Evolutionary conservation across 2,888 invertebrate genomes (phyloP).

Genomic region (Gibbula magus): DNA sequence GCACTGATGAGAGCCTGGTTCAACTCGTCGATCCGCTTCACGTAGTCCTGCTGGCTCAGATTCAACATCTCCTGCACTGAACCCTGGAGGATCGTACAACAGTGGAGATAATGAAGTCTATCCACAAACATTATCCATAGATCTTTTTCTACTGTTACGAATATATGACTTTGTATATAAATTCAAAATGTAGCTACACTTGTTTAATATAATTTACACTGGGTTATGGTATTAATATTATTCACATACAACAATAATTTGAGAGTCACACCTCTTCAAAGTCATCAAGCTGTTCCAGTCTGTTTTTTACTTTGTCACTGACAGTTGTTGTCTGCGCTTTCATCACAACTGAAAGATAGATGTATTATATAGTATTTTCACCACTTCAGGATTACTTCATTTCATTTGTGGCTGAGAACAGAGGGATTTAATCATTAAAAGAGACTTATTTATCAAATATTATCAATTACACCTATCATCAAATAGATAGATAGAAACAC

Average conservation of each 20-base stretch:
- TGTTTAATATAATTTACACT: too few species aligned
- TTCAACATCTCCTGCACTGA: conserved; percentile 88
- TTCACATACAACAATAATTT: too few species aligned
- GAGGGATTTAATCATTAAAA: too few species aligned
- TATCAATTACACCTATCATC: not conserved
- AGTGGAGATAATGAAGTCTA: not conserved
- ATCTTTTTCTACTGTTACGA: not conserved
- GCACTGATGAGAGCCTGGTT: conserved; percentile 92
- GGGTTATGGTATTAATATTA: too few species aligned
- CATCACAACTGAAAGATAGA: conserved; percentile 80
- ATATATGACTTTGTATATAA: too few species aligned
- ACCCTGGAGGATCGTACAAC: conserved; percentile 62
- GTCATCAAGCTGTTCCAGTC: conserved; percentile 94
- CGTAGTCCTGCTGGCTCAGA: conserved; percentile 94
- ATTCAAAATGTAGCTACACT: too few species aligned
- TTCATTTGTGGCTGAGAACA: too few species aligned
- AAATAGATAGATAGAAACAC: too few species aligned
- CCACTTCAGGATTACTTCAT: not conserved
- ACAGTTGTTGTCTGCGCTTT: conserved; percentile 85
- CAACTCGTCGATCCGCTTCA: conserved; percentile 90
- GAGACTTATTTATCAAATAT: not conserved
- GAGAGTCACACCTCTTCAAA: conserved; percentile 87
- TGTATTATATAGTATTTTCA: not conserved
- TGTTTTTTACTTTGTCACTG: conserved; percentile 89
- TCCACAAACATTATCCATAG: not conserved